phyloP scores from a whole-genome alignment of 2,113 vertebrate species.

The Irena cyanogastra region DNA sequence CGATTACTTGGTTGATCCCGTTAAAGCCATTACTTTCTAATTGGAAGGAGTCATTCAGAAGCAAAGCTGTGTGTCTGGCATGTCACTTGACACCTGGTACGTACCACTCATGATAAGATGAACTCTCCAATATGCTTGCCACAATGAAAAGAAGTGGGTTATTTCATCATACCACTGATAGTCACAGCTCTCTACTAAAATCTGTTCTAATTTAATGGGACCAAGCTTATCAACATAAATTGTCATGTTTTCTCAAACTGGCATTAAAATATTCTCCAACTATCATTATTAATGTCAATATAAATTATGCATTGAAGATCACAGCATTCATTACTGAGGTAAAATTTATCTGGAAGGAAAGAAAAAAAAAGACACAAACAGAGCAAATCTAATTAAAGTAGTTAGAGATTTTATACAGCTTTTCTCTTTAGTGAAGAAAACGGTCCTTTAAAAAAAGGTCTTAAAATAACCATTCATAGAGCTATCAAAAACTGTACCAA shows the following conservation, averaged over 20 bases:
- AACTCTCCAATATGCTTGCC: not conserved
- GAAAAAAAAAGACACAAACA: not conserved
- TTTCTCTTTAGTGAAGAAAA: not conserved
- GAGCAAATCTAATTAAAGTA: not conserved
- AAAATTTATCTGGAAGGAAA: not conserved
- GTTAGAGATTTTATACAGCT: not conserved
- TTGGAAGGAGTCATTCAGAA: conserved; percentile 48
- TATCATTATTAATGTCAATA: conserved; percentile 39
- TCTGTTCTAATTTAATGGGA: conserved; percentile 10
- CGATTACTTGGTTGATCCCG: not conserved
- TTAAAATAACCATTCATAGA: not conserved
- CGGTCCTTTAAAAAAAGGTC: not conserved
- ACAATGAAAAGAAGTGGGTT: conserved; percentile 4
- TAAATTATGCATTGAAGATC: conserved; percentile 53
- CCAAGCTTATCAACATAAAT: not conserved
- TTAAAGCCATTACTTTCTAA: conserved; percentile 45
- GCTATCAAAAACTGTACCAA: conserved; percentile 7
- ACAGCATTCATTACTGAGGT: not conserved
- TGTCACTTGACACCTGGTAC: conserved; percentile 38
- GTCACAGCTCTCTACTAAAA: not conserved
- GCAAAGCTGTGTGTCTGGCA: conserved; percentile 31
- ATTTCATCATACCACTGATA: not conserved
- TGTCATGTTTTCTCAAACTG: conserved; percentile 35
- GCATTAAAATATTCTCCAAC: conserved; percentile 23
- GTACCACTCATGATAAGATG: not conserved